These are phyloP conservation scores for Troides helena DNA, from an alignment of 2,888 invertebrate genomes.

Conservation along the genomic window DNA sequence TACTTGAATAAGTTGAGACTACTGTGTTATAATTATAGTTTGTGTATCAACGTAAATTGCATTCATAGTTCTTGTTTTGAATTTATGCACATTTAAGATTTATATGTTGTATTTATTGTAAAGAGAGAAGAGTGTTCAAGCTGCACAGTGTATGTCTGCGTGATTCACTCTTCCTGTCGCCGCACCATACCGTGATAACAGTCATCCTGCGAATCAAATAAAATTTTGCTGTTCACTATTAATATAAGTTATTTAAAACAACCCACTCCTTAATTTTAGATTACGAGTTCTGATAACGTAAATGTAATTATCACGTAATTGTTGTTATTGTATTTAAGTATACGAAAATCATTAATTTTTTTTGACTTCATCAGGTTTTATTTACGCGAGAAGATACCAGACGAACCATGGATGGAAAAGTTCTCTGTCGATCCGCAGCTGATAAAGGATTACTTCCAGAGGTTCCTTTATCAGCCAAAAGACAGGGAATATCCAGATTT, in stretches of 20 bases:
- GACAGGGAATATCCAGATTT: constrained; percentile 97
- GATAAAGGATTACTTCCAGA: constrained; percentile 94
- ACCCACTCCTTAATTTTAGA: constrained; percentile 52
- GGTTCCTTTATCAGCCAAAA: constrained; percentile 94
- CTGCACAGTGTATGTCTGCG: constrained; percentile 56
- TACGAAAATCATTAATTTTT: constrained; percentile 22
- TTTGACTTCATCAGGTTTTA: constrained; percentile 84
- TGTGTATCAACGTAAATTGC: constrained; percentile 19
- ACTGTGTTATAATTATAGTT: constrained; percentile 26
- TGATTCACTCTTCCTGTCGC: constrained; percentile 76
- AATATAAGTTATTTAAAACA: constrained; percentile 56
- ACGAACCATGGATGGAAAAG: constrained; percentile 92
- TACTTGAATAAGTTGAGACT: constrained; percentile 18
- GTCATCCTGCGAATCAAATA: constrained; percentile 74
- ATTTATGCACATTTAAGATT: constrained; percentile 25
- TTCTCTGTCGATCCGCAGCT: constrained; percentile 95
- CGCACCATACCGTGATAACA: constrained; percentile 62
- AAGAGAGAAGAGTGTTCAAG: constrained; percentile 61
- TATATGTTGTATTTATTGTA: constrained; percentile 50
- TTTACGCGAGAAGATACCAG: constrained; percentile 91
- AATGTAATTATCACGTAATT: constrained; percentile 58
- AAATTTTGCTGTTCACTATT: constrained; percentile 55
- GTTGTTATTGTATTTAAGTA: constrained; percentile 10
- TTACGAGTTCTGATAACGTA: constrained; percentile 57
- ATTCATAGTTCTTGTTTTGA: constrained; percentile 24